Conservation (phyloP, 2,888 invertebrate genomes). For the Ochlodes sylvanus region DNA sequence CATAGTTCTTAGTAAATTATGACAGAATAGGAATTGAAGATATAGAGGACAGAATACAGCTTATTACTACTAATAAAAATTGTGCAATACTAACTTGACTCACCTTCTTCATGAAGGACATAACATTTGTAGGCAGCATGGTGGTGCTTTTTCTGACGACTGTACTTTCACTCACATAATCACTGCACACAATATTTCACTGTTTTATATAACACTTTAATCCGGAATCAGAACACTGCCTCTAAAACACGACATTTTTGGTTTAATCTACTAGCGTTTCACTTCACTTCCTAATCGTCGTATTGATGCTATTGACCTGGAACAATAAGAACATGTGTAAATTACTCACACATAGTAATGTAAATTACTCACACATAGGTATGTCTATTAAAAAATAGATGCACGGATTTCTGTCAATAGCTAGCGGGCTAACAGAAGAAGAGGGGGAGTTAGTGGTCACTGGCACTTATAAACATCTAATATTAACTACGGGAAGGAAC, state of each 20-base stretch:
- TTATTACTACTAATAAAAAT: slow-evolving; percentile 15
- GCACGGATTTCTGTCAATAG: too few relatives aligned
- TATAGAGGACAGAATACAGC: slow-evolving; percentile 10
- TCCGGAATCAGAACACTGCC: slow-evolving; percentile 73
- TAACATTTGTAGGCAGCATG: slow-evolving; percentile 96
- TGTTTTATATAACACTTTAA: slow-evolving; percentile 53
- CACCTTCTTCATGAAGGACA: slow-evolving; percentile 97
- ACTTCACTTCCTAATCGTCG: slow-evolving; percentile 27
- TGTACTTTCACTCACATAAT: slow-evolving; percentile 46
- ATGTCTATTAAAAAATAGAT: too few relatives aligned
- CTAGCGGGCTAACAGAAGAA: too few relatives aligned
- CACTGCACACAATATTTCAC: slow-evolving; percentile 48
- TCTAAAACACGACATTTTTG: slow-evolving; percentile 72
- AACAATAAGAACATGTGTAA: slow-evolving; percentile 42
- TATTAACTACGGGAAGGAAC: too few relatives aligned
- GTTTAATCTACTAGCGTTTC: slow-evolving; percentile 2
- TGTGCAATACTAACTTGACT: slow-evolving; percentile 60
- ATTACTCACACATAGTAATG: too few relatives aligned
- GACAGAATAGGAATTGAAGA: too few relatives aligned
- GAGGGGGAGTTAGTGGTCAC: too few relatives aligned
- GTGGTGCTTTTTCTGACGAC: slow-evolving; percentile 65
- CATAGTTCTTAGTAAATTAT: too few relatives aligned
- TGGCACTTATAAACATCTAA: too few relatives aligned
- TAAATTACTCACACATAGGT: too few relatives aligned
- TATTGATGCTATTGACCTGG: slow-evolving; percentile 42